Conservation (phyloP, 2,113 vertebrate genomes). For the Chionomys nivalis region DNA sequence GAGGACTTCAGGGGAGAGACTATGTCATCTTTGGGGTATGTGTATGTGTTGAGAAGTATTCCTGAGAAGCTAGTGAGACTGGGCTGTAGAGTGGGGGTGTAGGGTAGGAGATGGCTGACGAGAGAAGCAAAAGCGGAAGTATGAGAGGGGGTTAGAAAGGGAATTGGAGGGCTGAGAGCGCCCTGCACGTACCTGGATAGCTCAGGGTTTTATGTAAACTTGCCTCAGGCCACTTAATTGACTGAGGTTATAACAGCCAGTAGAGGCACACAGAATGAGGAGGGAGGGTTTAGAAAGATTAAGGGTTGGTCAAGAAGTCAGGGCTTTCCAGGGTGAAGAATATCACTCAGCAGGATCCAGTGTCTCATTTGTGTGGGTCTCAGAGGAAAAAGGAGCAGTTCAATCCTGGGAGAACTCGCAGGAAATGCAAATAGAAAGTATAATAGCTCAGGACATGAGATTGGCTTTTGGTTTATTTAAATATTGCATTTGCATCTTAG, state of each 20-base stretch:
- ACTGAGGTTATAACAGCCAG: not conserved
- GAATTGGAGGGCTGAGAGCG: not conserved
- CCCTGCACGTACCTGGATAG: too few species aligned
- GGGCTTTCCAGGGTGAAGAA: not conserved
- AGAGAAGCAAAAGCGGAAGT: not conserved
- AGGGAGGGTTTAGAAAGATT: not conserved
- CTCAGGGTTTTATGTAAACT: not conserved
- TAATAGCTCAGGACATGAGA: not conserved
- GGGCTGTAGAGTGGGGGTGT: not conserved
- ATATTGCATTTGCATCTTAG: not conserved
- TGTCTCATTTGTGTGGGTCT: not conserved
- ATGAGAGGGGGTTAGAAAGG: not conserved
- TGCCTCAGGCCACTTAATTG: not conserved
- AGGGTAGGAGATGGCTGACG: not conserved
- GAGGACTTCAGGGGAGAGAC: not conserved
- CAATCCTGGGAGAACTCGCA: not conserved
- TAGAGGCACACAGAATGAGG: not conserved
- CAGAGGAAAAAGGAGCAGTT: not conserved
- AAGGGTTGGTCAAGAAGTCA: not conserved
- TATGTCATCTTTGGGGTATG: not conserved
- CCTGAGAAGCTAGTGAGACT: not conserved
- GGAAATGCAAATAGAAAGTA: not conserved
- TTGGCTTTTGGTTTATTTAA: not conserved
- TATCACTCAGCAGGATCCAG: not conserved
- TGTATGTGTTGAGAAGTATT: not conserved